Evolutionary conservation across 2,113 vertebrate genomes (phyloP).

Genomic region (Salminus brasiliensis): DNA sequence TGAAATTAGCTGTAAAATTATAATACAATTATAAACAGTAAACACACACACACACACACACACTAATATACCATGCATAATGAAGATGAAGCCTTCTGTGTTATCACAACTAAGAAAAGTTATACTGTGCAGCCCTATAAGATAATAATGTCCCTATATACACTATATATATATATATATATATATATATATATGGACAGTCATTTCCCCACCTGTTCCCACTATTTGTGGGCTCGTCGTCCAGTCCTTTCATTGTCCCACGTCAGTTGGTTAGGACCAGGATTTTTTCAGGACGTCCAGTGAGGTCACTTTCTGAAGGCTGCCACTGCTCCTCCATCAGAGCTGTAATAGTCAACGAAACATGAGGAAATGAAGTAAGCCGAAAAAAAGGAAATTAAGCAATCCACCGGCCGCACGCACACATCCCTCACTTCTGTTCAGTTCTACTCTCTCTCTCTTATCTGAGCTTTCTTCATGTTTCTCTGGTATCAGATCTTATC

Average conservation of each 20-base stretch:
- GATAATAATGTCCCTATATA: too few species aligned
- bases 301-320: neutral
- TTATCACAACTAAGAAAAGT: too few species aligned
- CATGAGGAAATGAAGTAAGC: neutral
- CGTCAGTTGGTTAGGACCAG: conserved; percentile 6
- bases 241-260: conserved; percentile 40
- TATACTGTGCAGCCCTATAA: too few species aligned
- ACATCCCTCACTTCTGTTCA: neutral
- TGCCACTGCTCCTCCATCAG: conserved; percentile 10
- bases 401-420: neutral
- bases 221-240: conserved; percentile 27
- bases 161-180: too few species aligned
- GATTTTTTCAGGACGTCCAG: neutral
- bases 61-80: too few species aligned
- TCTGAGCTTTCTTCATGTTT: conserved; percentile 1
- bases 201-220: conserved; percentile 40
- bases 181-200: too few species aligned
- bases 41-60: too few species aligned
- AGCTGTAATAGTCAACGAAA: neutral
- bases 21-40: too few species aligned
- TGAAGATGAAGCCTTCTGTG: too few species aligned
- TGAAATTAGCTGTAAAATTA: too few species aligned
- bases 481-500: conserved; percentile 15
- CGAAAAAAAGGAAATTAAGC: conserved; percentile 25
- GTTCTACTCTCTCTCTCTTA: neutral